Percentiles rank a stretch among this genome's conserved stretches.
phyloP scores from a whole-genome alignment of 2,113 vertebrate species.

The Apodemus sylvaticus region DNA sequence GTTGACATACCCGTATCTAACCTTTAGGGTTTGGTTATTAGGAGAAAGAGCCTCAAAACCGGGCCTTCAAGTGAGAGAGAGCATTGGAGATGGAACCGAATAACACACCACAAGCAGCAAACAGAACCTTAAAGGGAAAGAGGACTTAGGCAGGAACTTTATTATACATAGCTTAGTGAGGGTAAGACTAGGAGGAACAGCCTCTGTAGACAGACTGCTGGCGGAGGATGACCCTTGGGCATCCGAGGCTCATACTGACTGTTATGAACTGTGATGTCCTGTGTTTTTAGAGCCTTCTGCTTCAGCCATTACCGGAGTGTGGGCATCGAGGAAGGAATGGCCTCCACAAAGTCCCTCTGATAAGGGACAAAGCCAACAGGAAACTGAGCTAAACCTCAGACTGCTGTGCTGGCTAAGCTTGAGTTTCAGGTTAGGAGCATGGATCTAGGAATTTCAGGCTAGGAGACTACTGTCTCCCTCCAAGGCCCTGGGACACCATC shows the following conservation, averaged over 20 bases:
- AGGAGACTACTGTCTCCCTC: background rate
- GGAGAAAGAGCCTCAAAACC: background rate
- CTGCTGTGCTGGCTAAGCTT: background rate
- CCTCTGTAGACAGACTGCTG: background rate
- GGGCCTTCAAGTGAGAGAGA: background rate
- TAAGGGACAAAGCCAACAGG: background rate
- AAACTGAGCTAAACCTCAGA: background rate
- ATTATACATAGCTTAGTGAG: background rate
- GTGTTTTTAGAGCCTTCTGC: background rate
- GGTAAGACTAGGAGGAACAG: background rate
- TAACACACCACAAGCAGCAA: background rate
- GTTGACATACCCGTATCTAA: too few species aligned
- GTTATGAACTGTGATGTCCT: background rate
- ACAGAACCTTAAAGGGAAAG: background rate
- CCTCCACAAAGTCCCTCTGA: background rate
- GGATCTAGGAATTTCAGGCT: background rate
- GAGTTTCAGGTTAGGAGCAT: background rate
- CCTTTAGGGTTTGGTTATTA: background rate
- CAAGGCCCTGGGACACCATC: background rate
- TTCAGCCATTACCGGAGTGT: background rate
- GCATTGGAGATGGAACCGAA: background rate
- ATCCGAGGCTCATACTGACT: too few species aligned
- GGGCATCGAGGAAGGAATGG: background rate
- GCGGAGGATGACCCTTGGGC: background rate
- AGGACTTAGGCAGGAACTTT: background rate